Conservation (phyloP, 2,888 invertebrate species). For the Cyclophora punctaria region DNA sequence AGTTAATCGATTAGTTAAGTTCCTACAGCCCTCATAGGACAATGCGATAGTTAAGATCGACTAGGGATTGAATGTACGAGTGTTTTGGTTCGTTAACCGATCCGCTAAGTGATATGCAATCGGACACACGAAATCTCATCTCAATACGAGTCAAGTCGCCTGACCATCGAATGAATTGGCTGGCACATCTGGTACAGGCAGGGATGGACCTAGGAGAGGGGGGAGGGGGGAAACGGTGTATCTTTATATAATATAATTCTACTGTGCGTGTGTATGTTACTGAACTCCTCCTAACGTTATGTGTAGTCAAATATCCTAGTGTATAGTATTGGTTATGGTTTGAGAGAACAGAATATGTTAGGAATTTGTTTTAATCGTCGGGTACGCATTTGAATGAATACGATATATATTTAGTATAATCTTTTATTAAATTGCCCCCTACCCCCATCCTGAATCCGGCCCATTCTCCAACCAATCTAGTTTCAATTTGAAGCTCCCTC, state of each 20-base stretch:
- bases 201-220: conserved; percentile 3
- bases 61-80: conserved; percentile 4
- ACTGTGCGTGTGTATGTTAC: too few species aligned
- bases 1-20: too few species aligned
- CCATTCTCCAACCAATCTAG: conserved; percentile 27
- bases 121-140: conserved; percentile 23
- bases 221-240: too few species aligned
- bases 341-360: too few species aligned
- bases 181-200: conserved; percentile 26
- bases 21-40: background rate
- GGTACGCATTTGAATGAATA: too few species aligned
- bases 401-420: too few species aligned
- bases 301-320: too few species aligned
- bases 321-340: too few species aligned
- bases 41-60: conserved; percentile 6
- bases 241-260: too few species aligned
- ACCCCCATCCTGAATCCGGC: conserved; percentile 8
- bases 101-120: conserved; percentile 27
- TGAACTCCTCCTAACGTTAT: too few species aligned
- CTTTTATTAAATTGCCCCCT: background rate
- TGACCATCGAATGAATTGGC: conserved; percentile 27
- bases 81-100: conserved; percentile 23
- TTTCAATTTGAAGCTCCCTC: conserved; percentile 30
- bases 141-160: conserved; percentile 19
- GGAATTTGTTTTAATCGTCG: too few species aligned